Percentiles rank a stretch among this genome's conserved stretches.
Evolutionary conservation across 2,113 vertebrate genomes (phyloP).

Genomic region (Corythornis cristatus): DNA sequence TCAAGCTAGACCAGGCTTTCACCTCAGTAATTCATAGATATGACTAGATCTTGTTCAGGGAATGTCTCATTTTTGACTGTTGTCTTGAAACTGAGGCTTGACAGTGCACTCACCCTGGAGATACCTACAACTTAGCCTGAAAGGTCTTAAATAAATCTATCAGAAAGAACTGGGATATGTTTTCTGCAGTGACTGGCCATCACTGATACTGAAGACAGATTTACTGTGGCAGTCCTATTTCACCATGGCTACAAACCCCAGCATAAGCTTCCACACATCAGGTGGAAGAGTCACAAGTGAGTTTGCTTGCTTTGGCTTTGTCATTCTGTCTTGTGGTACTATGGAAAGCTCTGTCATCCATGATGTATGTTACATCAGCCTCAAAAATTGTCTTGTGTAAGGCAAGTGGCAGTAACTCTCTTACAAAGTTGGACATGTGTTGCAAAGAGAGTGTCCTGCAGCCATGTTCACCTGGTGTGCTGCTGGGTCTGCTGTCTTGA

Average conservation of each 20-base stretch:
- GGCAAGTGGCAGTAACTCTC: not conserved
- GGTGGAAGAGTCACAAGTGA: not conserved
- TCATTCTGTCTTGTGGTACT: not conserved
- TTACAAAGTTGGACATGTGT: not conserved
- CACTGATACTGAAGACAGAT: not conserved
- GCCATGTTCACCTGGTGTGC: not conserved
- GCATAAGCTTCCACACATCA: not conserved
- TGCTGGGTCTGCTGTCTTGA: not conserved
- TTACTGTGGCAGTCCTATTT: not conserved
- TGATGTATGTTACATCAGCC: not conserved
- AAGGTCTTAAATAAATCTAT: not conserved
- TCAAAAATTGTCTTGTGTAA: not conserved
- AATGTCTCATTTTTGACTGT: not conserved
- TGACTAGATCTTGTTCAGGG: not conserved
- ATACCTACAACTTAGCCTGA: not conserved
- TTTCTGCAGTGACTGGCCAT: not conserved
- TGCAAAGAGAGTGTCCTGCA: not conserved
- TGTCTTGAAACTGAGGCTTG: not conserved
- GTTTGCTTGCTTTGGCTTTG: not conserved
- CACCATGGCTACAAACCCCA: not conserved
- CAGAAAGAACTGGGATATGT: not conserved
- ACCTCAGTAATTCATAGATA: not conserved
- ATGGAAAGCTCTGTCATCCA: not conserved
- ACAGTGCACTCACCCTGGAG: not conserved
- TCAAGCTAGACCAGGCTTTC: slow-evolving; percentile 12